Base-by-base conservation (phyloP, 2,888 invertebrate genomes). In the Trachelus troglodyta region DNA sequence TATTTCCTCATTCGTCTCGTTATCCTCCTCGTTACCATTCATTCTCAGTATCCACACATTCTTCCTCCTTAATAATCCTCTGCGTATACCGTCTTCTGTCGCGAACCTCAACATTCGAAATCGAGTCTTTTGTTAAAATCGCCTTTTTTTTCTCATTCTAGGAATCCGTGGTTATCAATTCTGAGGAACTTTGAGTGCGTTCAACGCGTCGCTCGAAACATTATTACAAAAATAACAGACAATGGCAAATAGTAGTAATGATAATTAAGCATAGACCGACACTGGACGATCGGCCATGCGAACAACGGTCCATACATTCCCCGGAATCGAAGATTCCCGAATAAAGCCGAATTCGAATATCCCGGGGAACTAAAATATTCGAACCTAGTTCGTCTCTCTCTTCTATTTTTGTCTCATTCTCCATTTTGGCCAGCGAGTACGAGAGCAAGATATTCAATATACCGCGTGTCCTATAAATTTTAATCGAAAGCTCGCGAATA, bases 191-290 rank as follows among this genome's bases (percentile, higher is more conserved):
- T 87, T 83, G 83, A 79, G 79, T 81, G 81, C 82, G 81, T 76
- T 77, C 79, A 77, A 81, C 75, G 75, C 77, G 77, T 77, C 82
- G 84, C 82, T 78, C 78, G 73, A 76, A 76, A 76, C 79, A 83
- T 83, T 68, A 73, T 76, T 88, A 89, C 84, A 89, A 89, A 89
- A 89, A 89, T 89, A 89, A 89, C 83, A 86, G 87, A 83, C 85
- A 85, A 86, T 78, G 40, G 74, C 74, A 74, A 74, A 33, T 15
- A 33, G 34, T 75, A 75, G 34, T 69, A 69, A 34, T 68, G 31
- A 75, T 68, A 75, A 75, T 75, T 74, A 74, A 74, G 74, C 74
- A 74, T 15, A 34, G 15, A 33, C 74, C 34, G 74, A 74, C 33
- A 35, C 34, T 40, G 12, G 40, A 40, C 15, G 40, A 40, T 40